These are phyloP conservation scores for Drosophila fuyamai DNA, from an alignment of 1,140 invertebrate species.

Conservation along the genomic window DNA sequence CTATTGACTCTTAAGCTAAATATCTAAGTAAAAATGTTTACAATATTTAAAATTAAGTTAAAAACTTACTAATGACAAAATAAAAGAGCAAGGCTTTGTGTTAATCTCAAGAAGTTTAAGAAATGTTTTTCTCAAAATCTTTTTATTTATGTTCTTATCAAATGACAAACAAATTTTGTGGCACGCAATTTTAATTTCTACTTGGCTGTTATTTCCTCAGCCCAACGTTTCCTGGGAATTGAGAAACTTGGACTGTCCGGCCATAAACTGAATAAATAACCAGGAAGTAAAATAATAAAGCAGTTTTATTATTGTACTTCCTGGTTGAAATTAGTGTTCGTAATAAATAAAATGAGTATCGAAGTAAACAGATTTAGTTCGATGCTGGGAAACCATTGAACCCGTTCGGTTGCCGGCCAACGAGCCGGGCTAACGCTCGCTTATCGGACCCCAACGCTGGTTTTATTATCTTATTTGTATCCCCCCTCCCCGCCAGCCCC, in stretches of 20 bases:
- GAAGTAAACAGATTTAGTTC: slow-evolving; percentile 35
- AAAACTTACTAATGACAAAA: no score
- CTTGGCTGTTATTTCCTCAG: not conserved
- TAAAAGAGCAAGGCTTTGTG: no score
- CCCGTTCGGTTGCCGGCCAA: slow-evolving; percentile 18
- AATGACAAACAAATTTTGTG: not conserved
- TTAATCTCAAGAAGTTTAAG: no score
- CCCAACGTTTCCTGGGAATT: not conserved
- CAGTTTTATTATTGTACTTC: slow-evolving; percentile 29
- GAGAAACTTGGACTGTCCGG: slow-evolving; percentile 1
- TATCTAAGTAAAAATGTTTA: no score
- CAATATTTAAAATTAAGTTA: no score
- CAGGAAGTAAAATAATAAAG: slow-evolving; percentile 38
- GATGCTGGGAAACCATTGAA: slow-evolving; percentile 19
- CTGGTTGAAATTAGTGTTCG: slow-evolving; percentile 20
- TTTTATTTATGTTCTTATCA: not conserved
- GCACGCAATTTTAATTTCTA: not conserved
- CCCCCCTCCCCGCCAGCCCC: no score
- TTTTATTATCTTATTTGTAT: slow-evolving; percentile 36
- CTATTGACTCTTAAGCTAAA: no score
- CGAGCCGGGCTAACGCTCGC: slow-evolving; percentile 5
- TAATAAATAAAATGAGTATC: slow-evolving; percentile 17
- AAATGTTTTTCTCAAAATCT: no score
- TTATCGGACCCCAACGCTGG: slow-evolving; percentile 24
- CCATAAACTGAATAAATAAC: slow-evolving; percentile 18